phyloP scores from a whole-genome alignment of 2,888 invertebrate genomes.

The Syritta pipiens region DNA sequence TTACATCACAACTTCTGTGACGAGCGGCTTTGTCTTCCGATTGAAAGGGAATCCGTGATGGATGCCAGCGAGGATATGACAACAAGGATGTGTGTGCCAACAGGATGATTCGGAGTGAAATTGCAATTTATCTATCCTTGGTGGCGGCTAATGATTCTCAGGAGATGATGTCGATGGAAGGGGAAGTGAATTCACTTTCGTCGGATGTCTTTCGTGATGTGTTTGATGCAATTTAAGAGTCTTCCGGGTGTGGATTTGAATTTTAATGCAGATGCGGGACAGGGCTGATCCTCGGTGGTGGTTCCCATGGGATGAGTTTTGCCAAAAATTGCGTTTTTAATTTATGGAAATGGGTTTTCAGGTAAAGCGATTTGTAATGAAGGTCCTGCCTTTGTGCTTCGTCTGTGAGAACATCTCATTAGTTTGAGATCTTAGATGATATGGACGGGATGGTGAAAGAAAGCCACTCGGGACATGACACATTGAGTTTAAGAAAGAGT shows the following conservation, averaged over 20 bases:
- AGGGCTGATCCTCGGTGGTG: constrained; percentile 25
- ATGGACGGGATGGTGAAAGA: too few relatives aligned
- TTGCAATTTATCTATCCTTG: constrained; percentile 57
- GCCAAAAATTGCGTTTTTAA: constrained; percentile 52
- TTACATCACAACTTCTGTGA: constrained; percentile 57
- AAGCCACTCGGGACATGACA: too few relatives aligned
- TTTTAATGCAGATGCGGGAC: constrained; percentile 48
- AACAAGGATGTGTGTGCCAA: constrained; percentile 34
- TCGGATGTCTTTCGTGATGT: not conserved
- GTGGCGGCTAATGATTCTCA: constrained; percentile 49
- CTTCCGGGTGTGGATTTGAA: constrained; percentile 65
- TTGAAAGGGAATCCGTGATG: constrained; percentile 47
- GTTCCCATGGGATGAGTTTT: constrained; percentile 56
- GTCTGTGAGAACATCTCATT: too few relatives aligned
- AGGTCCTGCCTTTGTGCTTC: too few relatives aligned
- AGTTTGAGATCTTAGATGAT: too few relatives aligned
- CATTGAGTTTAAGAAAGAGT: too few relatives aligned
- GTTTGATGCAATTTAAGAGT: constrained; percentile 56
- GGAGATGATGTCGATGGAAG: constrained; percentile 54
- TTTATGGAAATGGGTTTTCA: constrained; percentile 58
- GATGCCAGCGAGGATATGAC: constrained; percentile 50
- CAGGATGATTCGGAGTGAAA: constrained; percentile 18
- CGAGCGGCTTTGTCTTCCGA: constrained; percentile 40
- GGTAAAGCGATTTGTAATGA: too few relatives aligned
- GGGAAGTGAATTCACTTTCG: constrained; percentile 52